Evolutionary conservation across 2,113 vertebrate species (phyloP), one percentile per base, ranked within the genome.

Genomic region (Circaetus gallicus): DNA sequence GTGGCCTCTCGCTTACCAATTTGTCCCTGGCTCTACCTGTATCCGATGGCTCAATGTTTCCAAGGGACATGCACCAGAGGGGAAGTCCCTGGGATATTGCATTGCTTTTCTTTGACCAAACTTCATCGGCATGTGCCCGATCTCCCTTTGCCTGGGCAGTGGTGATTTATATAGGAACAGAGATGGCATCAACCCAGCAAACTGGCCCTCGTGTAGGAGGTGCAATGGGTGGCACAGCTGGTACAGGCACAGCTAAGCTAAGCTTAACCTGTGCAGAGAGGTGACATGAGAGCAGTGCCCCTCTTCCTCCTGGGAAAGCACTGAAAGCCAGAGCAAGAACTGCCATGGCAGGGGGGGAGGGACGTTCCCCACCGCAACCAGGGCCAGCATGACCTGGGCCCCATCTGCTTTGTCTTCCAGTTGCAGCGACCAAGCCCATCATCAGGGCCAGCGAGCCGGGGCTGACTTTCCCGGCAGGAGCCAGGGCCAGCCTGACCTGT

Each of bases 371-470:
- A 16, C 17, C 38, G 0, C 26, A 34, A 5, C 18, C 80, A n/a
- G 28, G 16, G 12, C 52, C 84, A 53, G 56, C 0, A 0, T 62
- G 16, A 84, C 70, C 62, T 4, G n/a, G 11, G 8, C 10, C 69
- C 6, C 69, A 19, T 83, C 77, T 38, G 59, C 71, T 96, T 59
- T 91, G 50, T 32, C 47, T 87, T 91, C 7, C 92, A 98, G 97
- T 97, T 17, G 45, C 97, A 58, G 98, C n/a, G 38, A 97, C 95
- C 71, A 98, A 98, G 62, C 97, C 97, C 16, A 15, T 61, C 71
- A 81, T 98, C 85, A 94, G 15, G 26, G 89, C 71, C 0, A 81
- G 70, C 1, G 6, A 38, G 25, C 80, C 11, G 86, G 97, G 96
- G 26, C 94, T 97, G 74, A 72, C 36, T 0, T 52, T 98, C 7